Evolutionary conservation across 2,888 invertebrate species (phyloP).

Genomic region (Amphiduros pacificus): DNA sequence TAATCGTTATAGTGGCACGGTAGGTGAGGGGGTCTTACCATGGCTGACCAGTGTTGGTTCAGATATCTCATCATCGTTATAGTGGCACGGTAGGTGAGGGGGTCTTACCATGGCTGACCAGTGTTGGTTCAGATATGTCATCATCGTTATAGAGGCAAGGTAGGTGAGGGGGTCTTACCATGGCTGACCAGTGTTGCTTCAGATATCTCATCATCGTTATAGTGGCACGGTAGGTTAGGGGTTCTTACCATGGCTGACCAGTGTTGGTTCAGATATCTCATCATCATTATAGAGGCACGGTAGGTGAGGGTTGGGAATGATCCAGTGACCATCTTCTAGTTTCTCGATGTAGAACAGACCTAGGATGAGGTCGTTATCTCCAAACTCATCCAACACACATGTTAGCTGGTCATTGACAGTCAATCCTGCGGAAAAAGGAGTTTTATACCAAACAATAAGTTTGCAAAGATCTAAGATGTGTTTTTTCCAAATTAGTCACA

Average conservation of each 20-base stretch:
- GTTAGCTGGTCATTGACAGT: neutral
- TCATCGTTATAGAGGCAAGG: too few relatives aligned
- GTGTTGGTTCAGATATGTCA: too few relatives aligned
- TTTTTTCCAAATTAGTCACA: too few relatives aligned
- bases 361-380: neutral
- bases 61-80: neutral
- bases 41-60: neutral
- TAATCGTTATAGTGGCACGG: too few relatives aligned
- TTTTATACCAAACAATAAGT: too few relatives aligned
- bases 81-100: neutral
- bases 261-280: neutral
- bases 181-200: neutral
- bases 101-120: too few relatives aligned
- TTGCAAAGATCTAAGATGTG: too few relatives aligned
- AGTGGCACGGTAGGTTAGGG: neutral
- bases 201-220: neutral
- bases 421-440: neutral
- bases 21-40: too few relatives aligned
- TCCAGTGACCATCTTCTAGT: neutral
- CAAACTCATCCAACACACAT: neutral
- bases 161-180: too few relatives aligned
- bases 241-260: slow-evolving; percentile 1
- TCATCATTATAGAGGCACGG: slow-evolving; percentile 1
- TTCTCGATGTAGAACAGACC: neutral
- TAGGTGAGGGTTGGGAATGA: neutral